phyloP scores from a whole-genome alignment of 2,888 invertebrate species.

The Calliscelio sp. region DNA sequence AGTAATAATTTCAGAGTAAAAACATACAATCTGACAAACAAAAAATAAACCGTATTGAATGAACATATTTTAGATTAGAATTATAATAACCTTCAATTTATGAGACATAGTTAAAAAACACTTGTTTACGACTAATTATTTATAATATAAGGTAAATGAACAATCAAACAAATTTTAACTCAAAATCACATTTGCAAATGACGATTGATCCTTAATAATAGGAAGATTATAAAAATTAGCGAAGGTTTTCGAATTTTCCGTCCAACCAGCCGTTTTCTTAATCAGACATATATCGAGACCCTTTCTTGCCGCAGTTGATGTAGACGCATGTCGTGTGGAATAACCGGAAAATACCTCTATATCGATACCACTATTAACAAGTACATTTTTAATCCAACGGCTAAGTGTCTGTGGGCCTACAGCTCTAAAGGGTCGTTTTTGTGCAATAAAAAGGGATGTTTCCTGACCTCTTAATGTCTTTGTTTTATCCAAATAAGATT shows the following conservation, averaged over 20 bases:
- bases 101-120: no score
- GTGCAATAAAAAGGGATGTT: background rate
- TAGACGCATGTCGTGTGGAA: conserved; percentile 31
- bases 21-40: no score
- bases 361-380: conserved; percentile 4
- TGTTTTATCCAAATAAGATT: background rate
- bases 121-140: no score
- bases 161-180: background rate
- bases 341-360: background rate
- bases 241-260: conserved; percentile 24
- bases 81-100: no score
- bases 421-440: background rate
- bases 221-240: conserved; percentile 49
- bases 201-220: background rate
- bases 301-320: conserved; percentile 40
- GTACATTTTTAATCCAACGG: background rate
- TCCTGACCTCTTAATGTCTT: background rate
- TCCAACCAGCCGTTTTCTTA: conserved; percentile 42
- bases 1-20: no score
- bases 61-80: no score
- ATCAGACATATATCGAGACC: conserved; percentile 40
- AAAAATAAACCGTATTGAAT: no score
- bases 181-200: background rate
- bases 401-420: conserved; percentile 1
- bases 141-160: no score